A percentile compares a stretch with the other conserved stretches of the same genome.
phyloP scores from a whole-genome alignment of 2,113 vertebrate species.

The Tretioscincus oriximinensis region DNA sequence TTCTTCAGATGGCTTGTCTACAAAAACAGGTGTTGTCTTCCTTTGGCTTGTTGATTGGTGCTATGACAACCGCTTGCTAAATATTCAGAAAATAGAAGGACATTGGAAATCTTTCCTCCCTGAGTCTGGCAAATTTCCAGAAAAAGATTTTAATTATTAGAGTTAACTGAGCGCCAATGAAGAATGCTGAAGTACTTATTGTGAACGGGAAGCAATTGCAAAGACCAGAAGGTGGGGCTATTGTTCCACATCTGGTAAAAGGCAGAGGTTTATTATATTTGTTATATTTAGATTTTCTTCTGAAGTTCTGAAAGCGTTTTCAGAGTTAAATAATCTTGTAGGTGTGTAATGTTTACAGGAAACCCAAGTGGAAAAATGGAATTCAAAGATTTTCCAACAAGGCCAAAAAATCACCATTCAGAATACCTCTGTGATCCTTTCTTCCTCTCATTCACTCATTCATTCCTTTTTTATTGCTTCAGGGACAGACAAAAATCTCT shows the following conservation, averaged over 20 bases:
- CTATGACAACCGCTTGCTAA: neutral
- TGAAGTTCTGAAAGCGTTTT: too few relatives aligned
- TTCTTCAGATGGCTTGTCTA: too few relatives aligned
- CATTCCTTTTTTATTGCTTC: conserved; percentile 15
- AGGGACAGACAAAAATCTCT: conserved; percentile 56
- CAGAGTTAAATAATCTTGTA: too few relatives aligned
- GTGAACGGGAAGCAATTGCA: neutral
- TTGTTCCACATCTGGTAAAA: neutral
- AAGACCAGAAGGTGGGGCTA: neutral
- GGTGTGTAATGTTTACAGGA: too few relatives aligned
- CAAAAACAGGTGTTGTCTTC: too few relatives aligned
- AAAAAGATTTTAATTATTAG: neutral
- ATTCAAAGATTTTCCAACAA: neutral
- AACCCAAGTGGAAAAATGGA: neutral
- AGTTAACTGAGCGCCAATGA: neutral
- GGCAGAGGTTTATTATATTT: neutral
- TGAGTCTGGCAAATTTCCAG: neutral
- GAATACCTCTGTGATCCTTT: neutral
- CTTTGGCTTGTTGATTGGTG: too few relatives aligned
- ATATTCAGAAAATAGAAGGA: neutral
- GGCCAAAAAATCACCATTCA: neutral
- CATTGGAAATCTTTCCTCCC: neutral
- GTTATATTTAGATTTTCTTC: too few relatives aligned
- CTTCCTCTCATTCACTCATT: neutral
- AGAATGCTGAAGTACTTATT: neutral